phyloP scores from a whole-genome alignment of 2,888 invertebrate species.

The Lasioglossum zephyrum region DNA sequence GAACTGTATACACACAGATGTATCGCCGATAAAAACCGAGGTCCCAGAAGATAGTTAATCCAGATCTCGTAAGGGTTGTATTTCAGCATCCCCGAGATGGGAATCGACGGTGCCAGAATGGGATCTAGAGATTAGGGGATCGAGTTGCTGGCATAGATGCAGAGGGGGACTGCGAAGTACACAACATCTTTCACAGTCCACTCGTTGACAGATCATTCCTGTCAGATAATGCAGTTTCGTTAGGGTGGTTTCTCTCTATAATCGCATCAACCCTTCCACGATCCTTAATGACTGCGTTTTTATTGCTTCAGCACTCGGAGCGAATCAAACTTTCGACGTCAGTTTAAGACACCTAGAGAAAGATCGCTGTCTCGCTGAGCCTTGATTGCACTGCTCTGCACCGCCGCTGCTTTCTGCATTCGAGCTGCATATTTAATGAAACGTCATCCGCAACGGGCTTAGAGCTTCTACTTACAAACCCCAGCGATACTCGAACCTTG shows the following conservation, averaged over 20 bases:
- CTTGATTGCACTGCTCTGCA: neutral
- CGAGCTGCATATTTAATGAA: constrained; percentile 53
- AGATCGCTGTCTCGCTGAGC: neutral
- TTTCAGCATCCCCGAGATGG: neutral
- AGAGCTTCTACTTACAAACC: constrained; percentile 35
- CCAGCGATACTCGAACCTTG: constrained; percentile 40
- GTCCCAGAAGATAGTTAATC: neutral
- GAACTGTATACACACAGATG: neutral
- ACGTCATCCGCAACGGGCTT: constrained; percentile 43
- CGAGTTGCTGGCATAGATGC: neutral
- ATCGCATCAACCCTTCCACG: constrained; percentile 4
- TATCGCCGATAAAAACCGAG: neutral
- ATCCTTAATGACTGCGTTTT: neutral
- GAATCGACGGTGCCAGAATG: neutral
- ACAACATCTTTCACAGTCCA: neutral
- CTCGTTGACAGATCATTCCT: constrained; percentile 13
- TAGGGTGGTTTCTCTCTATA: neutral
- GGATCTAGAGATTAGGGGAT: constrained; percentile 9
- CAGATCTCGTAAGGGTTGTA: constrained; percentile 2
- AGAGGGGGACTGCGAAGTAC: neutral
- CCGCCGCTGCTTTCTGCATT: neutral
- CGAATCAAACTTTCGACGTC: neutral
- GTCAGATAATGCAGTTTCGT: neutral
- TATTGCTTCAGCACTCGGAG: neutral
- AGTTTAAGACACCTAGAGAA: neutral